Percentiles rank a stretch among this genome's conserved stretches.
phyloP scores from a whole-genome alignment of 2,797 vertebrate species.

The Emys orbicularis region DNA sequence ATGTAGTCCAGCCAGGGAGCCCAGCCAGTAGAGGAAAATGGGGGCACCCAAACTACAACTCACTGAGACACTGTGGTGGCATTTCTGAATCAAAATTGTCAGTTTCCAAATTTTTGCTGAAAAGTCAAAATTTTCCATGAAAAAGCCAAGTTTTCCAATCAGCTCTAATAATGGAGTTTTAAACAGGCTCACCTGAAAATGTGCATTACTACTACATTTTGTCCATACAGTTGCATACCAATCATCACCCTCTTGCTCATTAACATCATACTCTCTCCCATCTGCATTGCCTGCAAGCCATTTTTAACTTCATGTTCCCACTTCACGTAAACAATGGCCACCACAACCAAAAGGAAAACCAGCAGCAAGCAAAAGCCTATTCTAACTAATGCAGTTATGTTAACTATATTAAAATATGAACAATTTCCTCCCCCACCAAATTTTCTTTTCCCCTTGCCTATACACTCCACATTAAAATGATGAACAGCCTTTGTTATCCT shows the following conservation, averaged over 20 bases:
- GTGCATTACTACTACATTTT: neutral
- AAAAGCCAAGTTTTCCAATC: neutral
- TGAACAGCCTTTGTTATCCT: constrained; percentile 58
- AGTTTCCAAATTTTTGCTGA: neutral
- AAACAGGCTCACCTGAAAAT: neutral
- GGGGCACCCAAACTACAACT: neutral
- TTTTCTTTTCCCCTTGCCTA: constrained; percentile 65
- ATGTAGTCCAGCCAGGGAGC: neutral
- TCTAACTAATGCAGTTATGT: constrained; percentile 62
- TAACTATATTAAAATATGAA: constrained; percentile 68
- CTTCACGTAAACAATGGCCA: constrained; percentile 12
- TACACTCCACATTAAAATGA: constrained; percentile 43
- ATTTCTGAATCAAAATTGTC: neutral
- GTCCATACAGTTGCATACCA: fast-evolving
- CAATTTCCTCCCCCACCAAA: constrained; percentile 68
- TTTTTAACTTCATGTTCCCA: neutral
- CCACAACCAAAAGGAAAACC: constrained; percentile 47
- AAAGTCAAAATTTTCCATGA: neutral
- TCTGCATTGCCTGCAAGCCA: neutral
- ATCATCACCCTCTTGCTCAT: neutral
- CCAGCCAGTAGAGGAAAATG: neutral
- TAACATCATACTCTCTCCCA: neutral
- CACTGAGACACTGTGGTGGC: neutral
- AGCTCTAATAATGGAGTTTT: neutral
- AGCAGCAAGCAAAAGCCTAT: constrained; percentile 51